Conservation (phyloP, 2,797 vertebrate species). For the Hipposideros larvatus region DNA sequence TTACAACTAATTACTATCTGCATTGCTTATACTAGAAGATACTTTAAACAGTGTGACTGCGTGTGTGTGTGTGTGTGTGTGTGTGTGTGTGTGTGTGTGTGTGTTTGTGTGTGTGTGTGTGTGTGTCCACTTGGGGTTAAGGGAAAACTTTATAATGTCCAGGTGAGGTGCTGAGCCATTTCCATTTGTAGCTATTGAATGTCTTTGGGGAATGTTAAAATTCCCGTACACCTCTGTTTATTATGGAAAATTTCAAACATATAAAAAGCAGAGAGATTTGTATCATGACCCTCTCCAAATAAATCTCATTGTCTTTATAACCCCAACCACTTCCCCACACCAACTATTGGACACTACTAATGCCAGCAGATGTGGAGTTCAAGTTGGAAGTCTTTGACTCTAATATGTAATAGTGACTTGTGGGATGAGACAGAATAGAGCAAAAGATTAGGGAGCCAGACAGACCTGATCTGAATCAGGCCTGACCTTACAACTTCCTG, state of each 20-base stretch:
- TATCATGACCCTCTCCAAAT: neutral
- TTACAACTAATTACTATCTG: constrained; percentile 1
- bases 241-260: neutral
- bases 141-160: neutral
- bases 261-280: neutral
- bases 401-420: neutral
- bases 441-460: neutral
- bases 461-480: neutral
- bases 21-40: neutral
- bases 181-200: neutral
- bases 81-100: neutral
- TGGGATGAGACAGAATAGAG: neutral
- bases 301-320: constrained; percentile 52
- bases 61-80: neutral
- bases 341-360: neutral
- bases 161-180: neutral
- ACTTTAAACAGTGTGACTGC: neutral
- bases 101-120: neutral
- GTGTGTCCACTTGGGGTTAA: neutral
- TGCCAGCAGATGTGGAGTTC: neutral
- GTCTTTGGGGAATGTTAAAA: neutral
- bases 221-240: constrained; percentile 15
- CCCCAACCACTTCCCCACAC: neutral
- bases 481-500: neutral
- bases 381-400: neutral